These are phyloP conservation scores for Nomada lathburiana DNA, from an alignment of 2,888 invertebrate genomes.

Conservation along the genomic window DNA sequence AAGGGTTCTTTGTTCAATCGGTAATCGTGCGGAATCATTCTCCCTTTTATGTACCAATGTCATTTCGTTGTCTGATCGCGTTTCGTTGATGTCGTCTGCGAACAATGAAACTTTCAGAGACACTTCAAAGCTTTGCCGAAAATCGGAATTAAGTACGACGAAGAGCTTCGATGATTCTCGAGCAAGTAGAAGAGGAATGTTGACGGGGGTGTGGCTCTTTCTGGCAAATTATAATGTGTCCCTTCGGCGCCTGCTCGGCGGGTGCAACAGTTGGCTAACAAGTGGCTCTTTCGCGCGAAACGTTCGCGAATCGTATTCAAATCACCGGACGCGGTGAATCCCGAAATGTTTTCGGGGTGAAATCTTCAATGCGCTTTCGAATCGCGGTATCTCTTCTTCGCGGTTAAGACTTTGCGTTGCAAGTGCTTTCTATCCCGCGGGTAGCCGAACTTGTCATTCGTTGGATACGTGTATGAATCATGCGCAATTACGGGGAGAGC, in stretches of 20 bases:
- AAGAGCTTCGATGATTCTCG: background rate
- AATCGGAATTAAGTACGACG: background rate
- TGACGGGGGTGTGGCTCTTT: slow-evolving; percentile 40
- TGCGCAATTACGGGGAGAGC: background rate
- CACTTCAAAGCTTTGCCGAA: background rate
- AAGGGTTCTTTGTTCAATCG: slow-evolving; percentile 30
- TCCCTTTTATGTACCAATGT: background rate
- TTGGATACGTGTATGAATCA: background rate
- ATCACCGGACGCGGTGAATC: slow-evolving; percentile 70
- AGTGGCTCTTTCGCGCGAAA: slow-evolving; percentile 81
- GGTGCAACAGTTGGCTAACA: slow-evolving; percentile 84
- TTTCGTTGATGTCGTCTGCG: background rate
- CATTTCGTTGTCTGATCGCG: background rate
- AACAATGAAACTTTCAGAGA: too few species aligned
- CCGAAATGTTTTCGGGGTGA: slow-evolving; percentile 13
- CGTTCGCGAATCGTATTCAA: slow-evolving; percentile 76
- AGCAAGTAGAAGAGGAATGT: slow-evolving; percentile 15
- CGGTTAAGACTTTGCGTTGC: too few species aligned
- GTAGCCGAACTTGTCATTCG: background rate
- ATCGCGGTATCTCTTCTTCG: background rate
- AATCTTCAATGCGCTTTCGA: slow-evolving; percentile 12
- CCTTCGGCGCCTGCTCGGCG: slow-evolving; percentile 69
- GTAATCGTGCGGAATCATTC: slow-evolving; percentile 6
- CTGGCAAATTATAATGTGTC: slow-evolving; percentile 71
- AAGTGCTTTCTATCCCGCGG: background rate